Percentiles rank a stretch among this genome's conserved stretches.
Evolutionary conservation across 2,888 invertebrate genomes (phyloP).

Genomic region (Diarsia dahlii): DNA sequence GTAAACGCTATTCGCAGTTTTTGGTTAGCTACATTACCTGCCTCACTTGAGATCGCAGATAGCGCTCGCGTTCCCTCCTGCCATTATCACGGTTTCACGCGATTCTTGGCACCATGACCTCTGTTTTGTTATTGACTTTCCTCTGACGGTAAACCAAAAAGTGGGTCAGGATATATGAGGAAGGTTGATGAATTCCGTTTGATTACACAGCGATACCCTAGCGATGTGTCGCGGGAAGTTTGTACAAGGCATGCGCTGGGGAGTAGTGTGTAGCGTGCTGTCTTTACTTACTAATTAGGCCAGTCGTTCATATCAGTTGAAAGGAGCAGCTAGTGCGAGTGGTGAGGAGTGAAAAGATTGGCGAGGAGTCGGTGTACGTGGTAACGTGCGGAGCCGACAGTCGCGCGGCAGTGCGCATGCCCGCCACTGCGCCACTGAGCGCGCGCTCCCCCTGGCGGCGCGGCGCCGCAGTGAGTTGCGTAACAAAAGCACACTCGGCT

Average conservation of each 20-base stretch:
- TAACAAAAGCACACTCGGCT: constrained; percentile 89
- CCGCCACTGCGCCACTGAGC: constrained; percentile 89
- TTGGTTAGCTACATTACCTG: constrained; percentile 60
- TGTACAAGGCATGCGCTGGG: constrained; percentile 25
- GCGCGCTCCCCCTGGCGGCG: constrained; percentile 89
- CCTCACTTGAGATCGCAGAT: constrained; percentile 75
- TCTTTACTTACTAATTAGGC: constrained; percentile 57
- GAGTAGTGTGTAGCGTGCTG: constrained; percentile 16
- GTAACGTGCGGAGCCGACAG: constrained; percentile 58
- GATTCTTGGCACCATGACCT: constrained; percentile 84
- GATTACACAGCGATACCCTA: constrained; percentile 26
- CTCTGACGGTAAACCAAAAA: constrained; percentile 66
- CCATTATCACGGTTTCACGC: constrained; percentile 82
- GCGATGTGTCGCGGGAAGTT: constrained; percentile 8
- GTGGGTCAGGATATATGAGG: constrained; percentile 67
- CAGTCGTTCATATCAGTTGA: constrained; percentile 48
- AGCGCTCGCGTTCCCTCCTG: constrained; percentile 79
- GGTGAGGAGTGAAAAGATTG: constrained; percentile 75
- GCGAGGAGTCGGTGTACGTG: constrained; percentile 63
- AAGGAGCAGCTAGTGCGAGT: constrained; percentile 69
- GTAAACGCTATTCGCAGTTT: constrained; percentile 45
- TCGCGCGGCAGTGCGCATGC: constrained; percentile 84
- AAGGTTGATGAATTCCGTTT: constrained; percentile 55
- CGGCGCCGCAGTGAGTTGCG: constrained; percentile 89
- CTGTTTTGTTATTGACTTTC: constrained; percentile 84